Conservation (phyloP, 1,140 invertebrate species). For the Schlechtendalia chinensis region DNA sequence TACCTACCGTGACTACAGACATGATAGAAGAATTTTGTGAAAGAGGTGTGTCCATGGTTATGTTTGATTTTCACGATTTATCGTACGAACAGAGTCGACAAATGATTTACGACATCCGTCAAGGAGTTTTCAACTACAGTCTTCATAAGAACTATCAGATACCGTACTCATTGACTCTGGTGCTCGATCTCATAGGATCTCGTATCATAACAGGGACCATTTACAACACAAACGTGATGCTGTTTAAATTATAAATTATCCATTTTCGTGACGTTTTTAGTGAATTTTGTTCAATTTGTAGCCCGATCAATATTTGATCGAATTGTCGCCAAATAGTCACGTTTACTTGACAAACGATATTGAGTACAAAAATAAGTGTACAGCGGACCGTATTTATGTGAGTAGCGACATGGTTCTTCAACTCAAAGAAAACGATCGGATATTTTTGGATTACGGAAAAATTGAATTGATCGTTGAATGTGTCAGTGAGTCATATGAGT, state of each 20-base stretch:
- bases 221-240: not conserved
- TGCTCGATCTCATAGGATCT: slow-evolving; percentile 9
- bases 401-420: not conserved
- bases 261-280: not conserved
- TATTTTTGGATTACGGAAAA: slow-evolving; percentile 31
- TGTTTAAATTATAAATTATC: not conserved
- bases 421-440: not conserved
- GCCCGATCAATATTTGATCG: not conserved
- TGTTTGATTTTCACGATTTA: not conserved
- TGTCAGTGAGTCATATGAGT: not conserved
- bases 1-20: not conserved
- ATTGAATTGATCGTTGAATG: slow-evolving; percentile 19
- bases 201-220: not conserved
- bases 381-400: slow-evolving; percentile 25
- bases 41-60: slow-evolving; percentile 14
- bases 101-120: slow-evolving; percentile 15
- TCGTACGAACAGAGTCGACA: not conserved
- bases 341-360: slow-evolving; percentile 23
- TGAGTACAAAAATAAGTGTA: slow-evolving; percentile 3
- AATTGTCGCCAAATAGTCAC: not conserved
- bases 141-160: not conserved
- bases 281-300: not conserved
- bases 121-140: slow-evolving; percentile 24
- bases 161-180: slow-evolving; percentile 19
- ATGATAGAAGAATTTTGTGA: not conserved